phyloP scores from a whole-genome alignment of 1,140 invertebrate species.

The Zaprionus inermis region DNA sequence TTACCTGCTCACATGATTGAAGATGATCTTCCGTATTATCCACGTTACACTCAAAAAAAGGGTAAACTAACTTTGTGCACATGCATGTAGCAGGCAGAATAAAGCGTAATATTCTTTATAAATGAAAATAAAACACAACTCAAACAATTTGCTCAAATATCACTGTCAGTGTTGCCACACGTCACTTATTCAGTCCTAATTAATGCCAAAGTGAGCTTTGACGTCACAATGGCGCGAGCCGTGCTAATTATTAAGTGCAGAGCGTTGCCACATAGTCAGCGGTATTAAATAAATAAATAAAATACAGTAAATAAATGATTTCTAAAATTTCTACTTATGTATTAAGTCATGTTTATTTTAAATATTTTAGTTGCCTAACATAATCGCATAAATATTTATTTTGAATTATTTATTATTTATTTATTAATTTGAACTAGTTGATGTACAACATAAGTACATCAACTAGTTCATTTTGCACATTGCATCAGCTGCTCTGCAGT shows the following conservation, averaged over 20 bases:
- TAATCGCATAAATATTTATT: neutral
- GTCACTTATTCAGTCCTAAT: neutral
- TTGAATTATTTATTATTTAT: too few species aligned
- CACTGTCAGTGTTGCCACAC: neutral
- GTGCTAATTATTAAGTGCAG: neutral
- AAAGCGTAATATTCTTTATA: too few species aligned
- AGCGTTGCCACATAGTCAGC: neutral
- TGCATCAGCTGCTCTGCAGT: neutral
- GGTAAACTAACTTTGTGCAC: too few species aligned
- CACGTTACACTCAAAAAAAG: too few species aligned
- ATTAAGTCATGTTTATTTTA: neutral
- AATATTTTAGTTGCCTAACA: neutral
- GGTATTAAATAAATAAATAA: neutral
- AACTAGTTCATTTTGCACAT: neutral
- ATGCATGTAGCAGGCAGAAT: too few species aligned
- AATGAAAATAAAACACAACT: too few species aligned
- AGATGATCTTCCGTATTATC: neutral
- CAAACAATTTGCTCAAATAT: neutral
- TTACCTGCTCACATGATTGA: neutral
- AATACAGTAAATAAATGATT: neutral
- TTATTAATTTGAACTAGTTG: too few species aligned
- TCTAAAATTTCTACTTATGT: neutral
- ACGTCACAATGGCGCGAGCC: neutral
- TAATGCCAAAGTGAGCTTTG: neutral
- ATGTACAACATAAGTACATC: constrained; percentile 3